Evolutionary conservation across 2,113 vertebrate species (phyloP), one percentile per base, ranked within the genome.

Genomic region (Lepisosteus oculatus): DNA sequence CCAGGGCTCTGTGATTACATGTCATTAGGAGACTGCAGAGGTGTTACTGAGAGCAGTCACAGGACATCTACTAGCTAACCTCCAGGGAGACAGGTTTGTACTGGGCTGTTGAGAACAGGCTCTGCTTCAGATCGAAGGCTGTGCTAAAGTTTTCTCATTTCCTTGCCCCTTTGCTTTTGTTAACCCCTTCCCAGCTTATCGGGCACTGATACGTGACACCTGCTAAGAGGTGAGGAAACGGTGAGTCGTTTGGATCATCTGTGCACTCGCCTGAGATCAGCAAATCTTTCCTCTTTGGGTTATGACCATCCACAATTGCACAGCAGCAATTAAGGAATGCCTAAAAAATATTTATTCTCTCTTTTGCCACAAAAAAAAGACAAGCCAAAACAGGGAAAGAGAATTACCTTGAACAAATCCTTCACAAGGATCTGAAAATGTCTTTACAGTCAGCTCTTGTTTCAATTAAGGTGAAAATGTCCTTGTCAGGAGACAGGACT

Each of bases 1-100:
- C 68, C 56, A 68, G n/a, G 68, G 79, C 71, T 74, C 74, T 77
- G 78, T 85, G 84, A 85, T 86, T 82, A 84, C 79, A 79, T 76
- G 79, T 83, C 80, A 84, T 85, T 86, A 85, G 81, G 65, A 45
- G 3, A 13, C 51, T 4, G 59, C 45, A 45, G 56, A 65, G 47
- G n/a, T 47, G 69, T n/a, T 2, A 5, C 29, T 62, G 9, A 1
- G 64, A 17, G 15, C 29, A 41, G 74, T 56, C 69, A 29, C 17
- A 29, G 17, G 17, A 29, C 13, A 29, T 67, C 69, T 62, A 68
- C 61, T 55, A 13, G 56, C 62, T 43, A 54, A 13, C 7, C 69
- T 17, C 63, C 66, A 6, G 59, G 54, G 57, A 77, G 56, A 14
- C 11, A 29, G 3, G 44, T 14, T 63, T 47, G 5, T 4, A 6